phyloP scores from a whole-genome alignment of 1,140 invertebrate species.

The Drosophila neocordata region DNA sequence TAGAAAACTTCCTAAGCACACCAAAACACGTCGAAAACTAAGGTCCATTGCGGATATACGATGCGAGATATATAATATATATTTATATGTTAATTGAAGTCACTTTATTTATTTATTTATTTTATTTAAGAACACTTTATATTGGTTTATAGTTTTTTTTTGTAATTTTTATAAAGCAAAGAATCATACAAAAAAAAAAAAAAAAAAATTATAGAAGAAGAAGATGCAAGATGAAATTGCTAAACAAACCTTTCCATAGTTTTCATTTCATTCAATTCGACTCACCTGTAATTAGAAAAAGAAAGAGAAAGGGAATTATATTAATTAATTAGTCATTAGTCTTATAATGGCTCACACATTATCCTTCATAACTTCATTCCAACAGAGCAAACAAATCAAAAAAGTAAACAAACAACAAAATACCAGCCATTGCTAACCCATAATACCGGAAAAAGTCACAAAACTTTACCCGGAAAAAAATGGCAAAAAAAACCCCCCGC shows the following conservation, averaged over 20 bases:
- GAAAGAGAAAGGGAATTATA: conserved; percentile 9
- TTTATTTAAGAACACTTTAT: neutral
- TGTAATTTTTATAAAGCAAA: neutral
- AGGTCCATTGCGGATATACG: conserved; percentile 62
- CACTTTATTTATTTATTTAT: conserved; percentile 31
- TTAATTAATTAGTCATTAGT: conserved; percentile 33
- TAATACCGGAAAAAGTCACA: conserved; percentile 27
- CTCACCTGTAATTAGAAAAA: conserved; percentile 54
- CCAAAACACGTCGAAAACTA: conserved; percentile 83
- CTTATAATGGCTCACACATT: conserved; percentile 14
- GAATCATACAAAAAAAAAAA: neutral
- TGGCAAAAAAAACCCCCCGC: too few species aligned
- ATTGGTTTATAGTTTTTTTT: neutral
- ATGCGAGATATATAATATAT: neutral
- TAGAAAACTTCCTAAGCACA: conserved; percentile 66
- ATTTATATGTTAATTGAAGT: neutral
- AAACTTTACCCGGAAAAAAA: conserved; percentile 28
- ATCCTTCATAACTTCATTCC: conserved; percentile 26
- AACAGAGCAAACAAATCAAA: conserved; percentile 20
- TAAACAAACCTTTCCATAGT: neutral
- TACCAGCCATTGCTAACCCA: conserved; percentile 16
- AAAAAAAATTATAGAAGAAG: neutral
- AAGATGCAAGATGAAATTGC: conserved; percentile 5
- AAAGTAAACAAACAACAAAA: conserved; percentile 13
- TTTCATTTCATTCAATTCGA: conserved; percentile 16